These are phyloP conservation scores for Aegotheles bennettii DNA, from an alignment of 2,113 vertebrate species.

Conservation along the genomic window DNA sequence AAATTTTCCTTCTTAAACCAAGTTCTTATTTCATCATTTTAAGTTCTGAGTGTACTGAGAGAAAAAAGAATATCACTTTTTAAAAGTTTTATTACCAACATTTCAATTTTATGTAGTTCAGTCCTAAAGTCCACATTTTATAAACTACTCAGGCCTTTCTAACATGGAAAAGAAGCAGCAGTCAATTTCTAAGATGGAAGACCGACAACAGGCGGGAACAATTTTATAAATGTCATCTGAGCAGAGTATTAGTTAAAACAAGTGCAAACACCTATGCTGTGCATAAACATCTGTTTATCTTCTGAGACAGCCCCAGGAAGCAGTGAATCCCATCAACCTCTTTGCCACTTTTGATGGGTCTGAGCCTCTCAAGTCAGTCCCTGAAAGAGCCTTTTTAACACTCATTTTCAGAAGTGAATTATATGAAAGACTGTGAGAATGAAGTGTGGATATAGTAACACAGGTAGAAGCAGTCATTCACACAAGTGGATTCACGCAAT, in stretches of 20 bases:
- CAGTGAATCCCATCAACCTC: neutral
- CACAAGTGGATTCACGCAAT: neutral
- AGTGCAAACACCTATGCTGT: neutral
- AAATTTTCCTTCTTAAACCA: neutral
- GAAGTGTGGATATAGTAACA: neutral
- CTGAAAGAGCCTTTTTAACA: neutral
- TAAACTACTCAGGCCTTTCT: neutral
- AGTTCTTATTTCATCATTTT: neutral
- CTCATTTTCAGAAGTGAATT: neutral
- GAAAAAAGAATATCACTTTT: neutral
- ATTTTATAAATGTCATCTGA: slow-evolving; percentile 9
- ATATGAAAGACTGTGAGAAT: neutral
- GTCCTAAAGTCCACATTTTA: neutral
- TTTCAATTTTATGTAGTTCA: neutral
- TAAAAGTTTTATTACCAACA: neutral
- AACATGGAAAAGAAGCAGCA: slow-evolving; percentile 31
- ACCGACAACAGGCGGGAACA: slow-evolving; percentile 38
- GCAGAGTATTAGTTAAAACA: slow-evolving; percentile 44
- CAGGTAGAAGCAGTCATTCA: neutral
- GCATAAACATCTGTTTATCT: neutral
- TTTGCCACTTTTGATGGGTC: neutral
- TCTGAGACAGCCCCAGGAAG: neutral
- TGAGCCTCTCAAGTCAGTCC: neutral
- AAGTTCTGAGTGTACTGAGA: neutral
- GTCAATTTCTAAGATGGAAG: slow-evolving; percentile 61